Evolutionary conservation across 2,888 invertebrate genomes (phyloP), one percentile per base, ranked within the genome.

Genomic region (Heliconius charithonia): DNA sequence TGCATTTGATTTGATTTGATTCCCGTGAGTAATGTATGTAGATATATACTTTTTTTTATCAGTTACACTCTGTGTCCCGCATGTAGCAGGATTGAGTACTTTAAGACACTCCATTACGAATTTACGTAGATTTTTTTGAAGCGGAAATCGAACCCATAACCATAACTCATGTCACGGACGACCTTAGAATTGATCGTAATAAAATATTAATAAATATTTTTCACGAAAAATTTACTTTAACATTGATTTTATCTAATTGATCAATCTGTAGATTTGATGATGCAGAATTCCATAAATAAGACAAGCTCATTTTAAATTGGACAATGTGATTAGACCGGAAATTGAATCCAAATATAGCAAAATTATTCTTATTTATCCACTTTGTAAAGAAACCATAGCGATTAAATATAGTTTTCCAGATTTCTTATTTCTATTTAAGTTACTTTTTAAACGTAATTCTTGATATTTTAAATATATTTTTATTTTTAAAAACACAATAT

Each of bases 191-290:
- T 51, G 56, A n/a, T 51, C 6, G 19, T 51, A 51, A 56, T 56
- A 56, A 62, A 25, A 62, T 62, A 59, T 59, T 59, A n/a, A n/a
- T 22, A 59, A 59, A 59, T 59, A 62, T 25, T 3, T 32, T 32
- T n/a, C 37, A 10, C 67, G n/a, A 0, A 13, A n/a, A 37, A 41
- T 25, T 7, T 16, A n/a, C 7, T 13, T 25, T 25, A 13, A 59
- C 56, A 27, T 29, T 56, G 12, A 22, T 12, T 59, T 41, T 81
- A 83, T 82, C 78, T 89, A 92, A 91, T 91, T 91, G 91, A 82
- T 84, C 93, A 93, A 92, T 93, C 92, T 90, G 85, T 86, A 83
- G 83, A 81, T 85, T n/a, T 6, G 25, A 69, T 41, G 25, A 83
- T 32, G 41, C 19, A 37, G 56, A 84, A 87, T 88, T 87, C 83